A percentile compares a stretch with the other conserved stretches of the same genome.
Conservation (phyloP, 35 echinoderm and acorn worm species). For the Patiria miniata region DNA sequence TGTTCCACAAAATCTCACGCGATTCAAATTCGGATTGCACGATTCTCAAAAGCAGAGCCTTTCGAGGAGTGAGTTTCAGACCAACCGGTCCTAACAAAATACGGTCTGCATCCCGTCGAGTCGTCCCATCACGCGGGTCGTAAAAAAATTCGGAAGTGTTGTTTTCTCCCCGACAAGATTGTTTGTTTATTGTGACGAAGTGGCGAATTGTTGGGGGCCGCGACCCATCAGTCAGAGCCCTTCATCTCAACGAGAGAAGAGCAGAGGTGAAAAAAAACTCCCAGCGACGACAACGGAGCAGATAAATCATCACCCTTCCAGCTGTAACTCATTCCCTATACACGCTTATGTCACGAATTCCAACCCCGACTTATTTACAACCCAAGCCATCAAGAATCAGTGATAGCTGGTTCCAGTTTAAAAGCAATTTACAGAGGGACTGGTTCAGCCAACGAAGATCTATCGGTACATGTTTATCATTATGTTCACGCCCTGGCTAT, state of each 20-base stretch:
- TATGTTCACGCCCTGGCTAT: no score
- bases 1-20: no score
- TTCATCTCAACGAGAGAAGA: no score
- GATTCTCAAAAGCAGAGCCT: no score
- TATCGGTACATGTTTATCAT: no score
- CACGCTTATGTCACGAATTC: slow-evolving; percentile 11
- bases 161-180: not conserved
- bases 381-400: no score
- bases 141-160: slow-evolving; percentile 9
- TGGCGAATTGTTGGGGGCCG: not conserved
- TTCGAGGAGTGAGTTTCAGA: no score
- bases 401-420: no score
- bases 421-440: no score
- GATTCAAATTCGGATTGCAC: no score
- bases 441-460: no score
- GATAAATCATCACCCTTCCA: slow-evolving; percentile 6
- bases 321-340: not conserved
- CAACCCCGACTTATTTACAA: not conserved
- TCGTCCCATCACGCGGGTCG: not conserved
- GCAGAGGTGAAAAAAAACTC: not conserved
- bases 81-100: no score
- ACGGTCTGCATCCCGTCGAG: not conserved
- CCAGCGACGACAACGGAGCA: not conserved
- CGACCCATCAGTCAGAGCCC: not conserved
- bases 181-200: slow-evolving; percentile 23